Evolutionary conservation across 2,888 invertebrate genomes (phyloP).

Genomic region (Acanthosoma haemorrhoidale): DNA sequence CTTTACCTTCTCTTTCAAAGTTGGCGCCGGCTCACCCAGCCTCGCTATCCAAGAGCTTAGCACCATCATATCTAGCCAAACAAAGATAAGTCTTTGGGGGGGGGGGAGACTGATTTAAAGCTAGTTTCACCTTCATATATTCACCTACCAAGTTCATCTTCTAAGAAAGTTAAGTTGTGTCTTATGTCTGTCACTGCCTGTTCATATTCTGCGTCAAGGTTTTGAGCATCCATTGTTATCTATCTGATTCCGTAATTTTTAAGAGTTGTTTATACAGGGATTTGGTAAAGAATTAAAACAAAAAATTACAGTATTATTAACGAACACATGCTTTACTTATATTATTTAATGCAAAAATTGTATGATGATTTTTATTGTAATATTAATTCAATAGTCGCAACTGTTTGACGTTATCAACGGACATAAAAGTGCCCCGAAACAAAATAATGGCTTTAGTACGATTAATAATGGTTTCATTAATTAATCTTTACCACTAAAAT

Average conservation of each 20-base stretch:
- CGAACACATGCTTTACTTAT: not conserved
- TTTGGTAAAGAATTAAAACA: not conserved
- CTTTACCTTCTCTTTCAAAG: not conserved
- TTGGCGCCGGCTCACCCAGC: not conserved
- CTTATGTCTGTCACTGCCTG: not conserved
- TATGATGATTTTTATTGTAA: no score
- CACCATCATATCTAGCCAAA: conserved; percentile 1
- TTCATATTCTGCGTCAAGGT: not conserved
- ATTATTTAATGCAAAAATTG: no score
- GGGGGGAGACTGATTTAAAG: no score
- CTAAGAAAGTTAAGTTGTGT: conserved; percentile 13
- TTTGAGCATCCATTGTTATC: not conserved
- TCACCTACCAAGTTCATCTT: conserved; percentile 17
- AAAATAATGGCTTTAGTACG: not conserved
- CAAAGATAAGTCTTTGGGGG: no score
- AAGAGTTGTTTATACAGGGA: not conserved
- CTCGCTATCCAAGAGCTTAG: conserved; percentile 8
- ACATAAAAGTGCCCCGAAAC: conserved; percentile 7
- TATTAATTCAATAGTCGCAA: no score
- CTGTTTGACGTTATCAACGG: conserved; percentile 5
- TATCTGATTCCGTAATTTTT: no score
- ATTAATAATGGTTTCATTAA: not conserved
- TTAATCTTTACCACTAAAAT: not conserved
- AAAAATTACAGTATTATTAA: no score
- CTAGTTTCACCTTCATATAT: not conserved